Percentiles rank a stretch among this genome's conserved stretches.
Evolutionary conservation across 2,888 invertebrate genomes (phyloP).

Genomic region (Clunio marinus): DNA sequence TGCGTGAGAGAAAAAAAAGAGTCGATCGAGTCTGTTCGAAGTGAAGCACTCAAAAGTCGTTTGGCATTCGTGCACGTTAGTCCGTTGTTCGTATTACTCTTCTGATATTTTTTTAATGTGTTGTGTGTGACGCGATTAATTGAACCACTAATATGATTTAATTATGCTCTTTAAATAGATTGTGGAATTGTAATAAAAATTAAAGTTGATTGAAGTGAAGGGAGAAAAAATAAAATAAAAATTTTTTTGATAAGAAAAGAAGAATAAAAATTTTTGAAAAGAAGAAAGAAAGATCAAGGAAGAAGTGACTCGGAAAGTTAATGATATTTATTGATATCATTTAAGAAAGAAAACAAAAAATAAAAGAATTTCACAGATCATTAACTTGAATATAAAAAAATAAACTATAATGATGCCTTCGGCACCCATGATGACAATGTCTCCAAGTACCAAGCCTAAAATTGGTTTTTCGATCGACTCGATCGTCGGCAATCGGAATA

Average conservation of each 20-base stretch:
- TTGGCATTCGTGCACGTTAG: conserved; percentile 25
- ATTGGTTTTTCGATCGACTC: conserved; percentile 87
- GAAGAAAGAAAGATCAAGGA: not conserved
- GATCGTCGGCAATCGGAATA: conserved; percentile 64
- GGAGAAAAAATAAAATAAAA: not conserved
- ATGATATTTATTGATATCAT: no score
- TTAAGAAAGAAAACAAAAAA: no score
- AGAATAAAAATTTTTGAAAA: no score
- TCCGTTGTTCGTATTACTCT: conserved; percentile 13
- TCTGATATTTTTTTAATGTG: not conserved
- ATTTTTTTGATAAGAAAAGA: not conserved
- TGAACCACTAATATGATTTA: conserved; percentile 3
- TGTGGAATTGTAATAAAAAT: not conserved
- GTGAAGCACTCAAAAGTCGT: conserved; percentile 27
- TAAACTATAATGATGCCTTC: conserved; percentile 71
- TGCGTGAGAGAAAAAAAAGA: conserved; percentile 25
- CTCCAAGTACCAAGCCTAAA: conserved; percentile 75
- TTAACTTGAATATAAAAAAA: not conserved
- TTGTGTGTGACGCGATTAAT: conserved; percentile 5
- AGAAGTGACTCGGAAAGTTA: no score
- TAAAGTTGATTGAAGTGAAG: no score
- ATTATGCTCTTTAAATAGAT: conserved; percentile 7
- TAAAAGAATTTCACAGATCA: not conserved
- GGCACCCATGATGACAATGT: conserved; percentile 80
- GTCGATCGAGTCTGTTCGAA: not conserved